phyloP scores from a whole-genome alignment of 2,797 vertebrate genomes.

The Hipposideros larvatus region DNA sequence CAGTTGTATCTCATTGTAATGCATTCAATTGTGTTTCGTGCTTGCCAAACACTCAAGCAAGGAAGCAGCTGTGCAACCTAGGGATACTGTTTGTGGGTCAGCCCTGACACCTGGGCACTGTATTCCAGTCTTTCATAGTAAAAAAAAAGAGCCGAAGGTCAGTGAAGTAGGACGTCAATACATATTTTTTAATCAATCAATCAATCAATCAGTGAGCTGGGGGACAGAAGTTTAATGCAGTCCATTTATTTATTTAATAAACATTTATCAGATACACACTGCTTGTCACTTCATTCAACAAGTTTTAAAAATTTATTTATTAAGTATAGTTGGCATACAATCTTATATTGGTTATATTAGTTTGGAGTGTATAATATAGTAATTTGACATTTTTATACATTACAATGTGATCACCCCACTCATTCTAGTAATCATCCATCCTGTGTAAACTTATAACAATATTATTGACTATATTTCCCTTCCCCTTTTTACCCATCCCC shows the following conservation, averaged over 20 bases:
- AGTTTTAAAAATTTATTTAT: neutral
- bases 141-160: neutral
- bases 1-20: no score
- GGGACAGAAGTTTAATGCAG: neutral
- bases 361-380: neutral
- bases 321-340: neutral
- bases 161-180: neutral
- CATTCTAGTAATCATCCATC: neutral
- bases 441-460: neutral
- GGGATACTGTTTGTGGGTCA: neutral
- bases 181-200: slow-evolving; percentile 1
- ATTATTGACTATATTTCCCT: neutral
- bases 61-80: neutral
- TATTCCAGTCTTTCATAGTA: neutral
- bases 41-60: neutral
- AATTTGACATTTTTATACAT: neutral
- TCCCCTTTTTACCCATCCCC: neutral
- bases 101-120: neutral
- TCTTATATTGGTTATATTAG: neutral
- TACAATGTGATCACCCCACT: neutral
- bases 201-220: neutral
- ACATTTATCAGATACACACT: neutral
- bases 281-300: neutral
- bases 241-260: neutral
- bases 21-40: no score